Evolutionary conservation across 30 jellyfish, hydroid and myxozoan genomes (phyloP), one percentile per base, ranked within the genome.

Genomic region (Pelagia noctiluca): DNA sequence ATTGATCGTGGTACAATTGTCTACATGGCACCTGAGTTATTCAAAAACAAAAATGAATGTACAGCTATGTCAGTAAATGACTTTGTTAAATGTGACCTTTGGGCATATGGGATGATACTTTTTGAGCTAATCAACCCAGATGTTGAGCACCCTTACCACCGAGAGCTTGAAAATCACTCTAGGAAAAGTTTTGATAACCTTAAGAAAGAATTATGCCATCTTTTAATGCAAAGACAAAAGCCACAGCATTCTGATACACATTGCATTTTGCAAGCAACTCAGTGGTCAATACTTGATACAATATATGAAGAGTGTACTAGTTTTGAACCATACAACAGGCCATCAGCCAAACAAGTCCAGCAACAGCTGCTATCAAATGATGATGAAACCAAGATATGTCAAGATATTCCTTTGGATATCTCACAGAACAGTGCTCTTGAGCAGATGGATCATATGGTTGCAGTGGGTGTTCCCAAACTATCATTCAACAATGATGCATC

Each of bases 11-110:
- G 75, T 16, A 63, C 75, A 22, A 22, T 63, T 24, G 38, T 30
- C 26, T 63, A 22, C 30, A 63, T 63, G 75, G 75, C 75, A 21
- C 75, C 75, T 16, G 75, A 63, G 26, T 30, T 22, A 35, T 63
- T 63, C 36, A 13, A 31, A 24, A 30, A 35, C 75, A 16, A 23
- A 30, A 63, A 63, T 26, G 2, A 16, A 16, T 26, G 23, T 49
- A 22, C 64, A 49, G n/a, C n/a, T n/a, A 49, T 49, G 64, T 49
- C 64, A 16, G 64, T 49, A 22, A 49, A 26, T 26, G 23, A 49
- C 23, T 26, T 49, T 22, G 23, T 49, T 1, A 49, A 49, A 49
- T 22, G 64, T 16, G 64, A 49, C 23, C 19, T 49, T 0, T 49
- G 64, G 64, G 64, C 25, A 49, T 49, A 49, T 49, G 64, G 64